These are phyloP conservation scores for Hucho hucho DNA, from an alignment of 2,113 vertebrate genomes.

Conservation along the genomic window DNA sequence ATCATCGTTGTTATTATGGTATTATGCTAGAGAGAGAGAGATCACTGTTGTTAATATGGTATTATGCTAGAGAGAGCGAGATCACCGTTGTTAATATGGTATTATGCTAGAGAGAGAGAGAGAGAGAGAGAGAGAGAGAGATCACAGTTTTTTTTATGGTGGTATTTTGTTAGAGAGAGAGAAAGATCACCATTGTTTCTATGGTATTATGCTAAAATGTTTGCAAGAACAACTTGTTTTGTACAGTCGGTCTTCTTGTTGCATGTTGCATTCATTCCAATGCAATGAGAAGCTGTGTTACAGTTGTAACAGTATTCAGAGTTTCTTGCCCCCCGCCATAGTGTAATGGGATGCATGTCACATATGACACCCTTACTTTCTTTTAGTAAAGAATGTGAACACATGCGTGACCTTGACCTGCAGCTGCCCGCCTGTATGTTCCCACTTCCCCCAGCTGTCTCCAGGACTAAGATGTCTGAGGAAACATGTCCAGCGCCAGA, in stretches of 20 bases:
- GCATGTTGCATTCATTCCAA: neutral
- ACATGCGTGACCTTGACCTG: slow-evolving; percentile 34
- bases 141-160: too few species aligned
- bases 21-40: too few species aligned
- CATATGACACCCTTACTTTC: neutral
- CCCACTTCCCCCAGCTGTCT: slow-evolving; percentile 50
- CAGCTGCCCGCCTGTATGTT: slow-evolving; percentile 54
- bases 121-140: too few species aligned
- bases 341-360: neutral
- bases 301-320: neutral
- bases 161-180: too few species aligned
- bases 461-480: slow-evolving; percentile 16
- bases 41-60: too few species aligned
- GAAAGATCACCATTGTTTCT: neutral
- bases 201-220: neutral
- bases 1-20: too few species aligned
- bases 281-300: neutral
- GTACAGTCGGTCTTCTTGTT: neutral
- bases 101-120: too few species aligned
- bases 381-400: neutral
- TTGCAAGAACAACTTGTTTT: too few species aligned
- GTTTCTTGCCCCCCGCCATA: neutral
- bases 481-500: slow-evolving; percentile 32
- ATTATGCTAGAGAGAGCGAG: too few species aligned
- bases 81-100: too few species aligned